These are phyloP conservation scores for Buathra laborator DNA, from an alignment of 2,888 invertebrate species.

Conservation along the genomic window DNA sequence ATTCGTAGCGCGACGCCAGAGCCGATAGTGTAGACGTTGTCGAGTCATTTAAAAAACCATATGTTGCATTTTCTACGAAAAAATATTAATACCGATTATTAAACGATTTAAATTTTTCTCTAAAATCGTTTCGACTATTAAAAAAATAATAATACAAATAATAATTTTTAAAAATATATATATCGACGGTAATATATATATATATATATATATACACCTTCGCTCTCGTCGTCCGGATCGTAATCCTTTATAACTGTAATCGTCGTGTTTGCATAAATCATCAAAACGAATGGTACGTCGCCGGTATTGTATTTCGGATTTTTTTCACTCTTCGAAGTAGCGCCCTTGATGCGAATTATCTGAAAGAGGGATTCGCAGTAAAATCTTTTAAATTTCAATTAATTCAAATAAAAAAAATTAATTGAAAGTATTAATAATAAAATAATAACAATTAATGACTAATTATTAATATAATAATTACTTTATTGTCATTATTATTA, in stretches of 20 bases:
- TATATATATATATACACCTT: background rate
- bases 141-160: background rate
- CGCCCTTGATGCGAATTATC: constrained; percentile 64
- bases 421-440: background rate
- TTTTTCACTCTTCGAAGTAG: constrained; percentile 26
- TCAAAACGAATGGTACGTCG: constrained; percentile 29
- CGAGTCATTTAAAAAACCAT: background rate
- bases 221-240: constrained; percentile 17
- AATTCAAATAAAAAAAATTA: background rate
- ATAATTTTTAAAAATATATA: background rate
- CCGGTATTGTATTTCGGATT: constrained; percentile 29
- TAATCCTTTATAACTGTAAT: constrained; percentile 21
- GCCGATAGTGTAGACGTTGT: background rate
- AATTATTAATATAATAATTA: background rate
- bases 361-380: constrained; percentile 23
- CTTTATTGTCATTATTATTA: background rate
- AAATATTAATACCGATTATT: background rate
- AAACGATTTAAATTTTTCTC: background rate
- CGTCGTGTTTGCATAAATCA: constrained; percentile 7
- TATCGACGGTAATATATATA: background rate
- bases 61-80: background rate
- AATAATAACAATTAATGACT: background rate
- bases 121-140: background rate
- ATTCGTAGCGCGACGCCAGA: background rate
- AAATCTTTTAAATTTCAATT: background rate